These are phyloP conservation scores for Arge pagana DNA, from an alignment of 2,888 invertebrate genomes.

Conservation along the genomic window DNA sequence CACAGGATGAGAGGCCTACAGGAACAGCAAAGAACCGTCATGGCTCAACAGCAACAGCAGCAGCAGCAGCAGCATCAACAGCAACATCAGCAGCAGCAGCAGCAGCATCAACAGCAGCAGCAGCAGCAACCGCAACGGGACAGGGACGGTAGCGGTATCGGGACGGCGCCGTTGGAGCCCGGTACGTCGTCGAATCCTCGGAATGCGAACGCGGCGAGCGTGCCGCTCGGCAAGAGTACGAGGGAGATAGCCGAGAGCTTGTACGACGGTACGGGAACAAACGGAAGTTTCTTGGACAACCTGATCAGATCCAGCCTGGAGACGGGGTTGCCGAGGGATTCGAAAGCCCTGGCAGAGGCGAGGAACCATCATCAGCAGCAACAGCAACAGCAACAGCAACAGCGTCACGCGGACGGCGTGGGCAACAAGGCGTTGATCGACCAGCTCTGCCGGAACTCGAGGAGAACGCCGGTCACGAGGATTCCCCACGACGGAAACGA, in stretches of 20 bases:
- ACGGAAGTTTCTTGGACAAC: conserved; percentile 81
- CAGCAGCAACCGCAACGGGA: conserved; percentile 36
- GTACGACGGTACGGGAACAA: conserved; percentile 69
- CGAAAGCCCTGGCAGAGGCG: conserved; percentile 43
- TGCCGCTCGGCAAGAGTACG: conserved; percentile 60
- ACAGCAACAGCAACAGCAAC: conserved; percentile 62
- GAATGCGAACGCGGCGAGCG: conserved; percentile 52
- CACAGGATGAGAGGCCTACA: conserved; percentile 81
- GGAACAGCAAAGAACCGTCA: conserved; percentile 64
- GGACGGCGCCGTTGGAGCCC: conserved; percentile 43
- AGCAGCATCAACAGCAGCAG: conserved; percentile 32
- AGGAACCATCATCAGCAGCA: conserved; percentile 62
- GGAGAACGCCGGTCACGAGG: conserved; percentile 61
- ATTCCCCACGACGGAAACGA: conserved; percentile 55
- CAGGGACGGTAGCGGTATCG: conserved; percentile 38
- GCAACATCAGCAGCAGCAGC: conserved; percentile 25
- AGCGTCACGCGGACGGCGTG: conserved; percentile 61
- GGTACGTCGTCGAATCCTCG: conserved; percentile 51
- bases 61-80: conserved; percentile 30
- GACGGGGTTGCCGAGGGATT: conserved; percentile 64
- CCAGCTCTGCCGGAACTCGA: conserved; percentile 68
- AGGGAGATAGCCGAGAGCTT: conserved; percentile 69
- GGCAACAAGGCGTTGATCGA: conserved; percentile 69
- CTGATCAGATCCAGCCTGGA: conserved; percentile 83
- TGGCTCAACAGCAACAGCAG: conserved; percentile 46